Percentiles rank a stretch among this genome's conserved stretches.
These are phyloP conservation scores for Eupleurogrammus muticus DNA, from an alignment of 2,797 vertebrate species.

Conservation along the genomic window DNA sequence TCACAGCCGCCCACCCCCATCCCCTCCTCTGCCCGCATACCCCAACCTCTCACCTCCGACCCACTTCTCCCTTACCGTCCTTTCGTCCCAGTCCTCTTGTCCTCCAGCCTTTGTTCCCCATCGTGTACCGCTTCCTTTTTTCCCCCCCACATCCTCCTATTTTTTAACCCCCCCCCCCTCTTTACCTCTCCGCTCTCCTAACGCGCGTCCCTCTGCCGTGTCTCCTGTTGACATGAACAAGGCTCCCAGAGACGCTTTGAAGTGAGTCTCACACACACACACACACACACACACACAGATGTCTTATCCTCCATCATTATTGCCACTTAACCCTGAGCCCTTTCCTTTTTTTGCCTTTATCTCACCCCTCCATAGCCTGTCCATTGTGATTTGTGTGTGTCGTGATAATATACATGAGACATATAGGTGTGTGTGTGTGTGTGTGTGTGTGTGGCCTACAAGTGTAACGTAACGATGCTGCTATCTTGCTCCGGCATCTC, in stretches of 20 bases:
- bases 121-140: constrained; percentile 78
- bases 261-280: constrained; percentile 54
- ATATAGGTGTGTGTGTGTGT: constrained; percentile 12
- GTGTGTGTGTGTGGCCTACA: constrained; percentile 22
- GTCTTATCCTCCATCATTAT: constrained; percentile 80
- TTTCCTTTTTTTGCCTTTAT: constrained; percentile 77
- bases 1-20: too few species aligned
- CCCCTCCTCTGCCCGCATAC: constrained; percentile 45
- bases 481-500: constrained; percentile 39
- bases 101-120: constrained; percentile 73
- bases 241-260: constrained; percentile 73
- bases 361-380: constrained; percentile 53
- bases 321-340: constrained; percentile 81
- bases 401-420: constrained; percentile 36
- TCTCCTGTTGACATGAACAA: constrained; percentile 77
- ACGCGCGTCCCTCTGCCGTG: constrained; percentile 50
- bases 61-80: constrained; percentile 68
- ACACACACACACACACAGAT: constrained; percentile 48
- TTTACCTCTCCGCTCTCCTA: constrained; percentile 56
- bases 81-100: constrained; percentile 61
- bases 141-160: constrained; percentile 36
- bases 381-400: constrained; percentile 34
- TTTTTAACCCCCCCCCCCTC: constrained; percentile 35
- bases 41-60: constrained; percentile 75
- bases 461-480: constrained; percentile 21